phyloP scores from a whole-genome alignment of 2,113 vertebrate genomes.

The Cavia porcellus region DNA sequence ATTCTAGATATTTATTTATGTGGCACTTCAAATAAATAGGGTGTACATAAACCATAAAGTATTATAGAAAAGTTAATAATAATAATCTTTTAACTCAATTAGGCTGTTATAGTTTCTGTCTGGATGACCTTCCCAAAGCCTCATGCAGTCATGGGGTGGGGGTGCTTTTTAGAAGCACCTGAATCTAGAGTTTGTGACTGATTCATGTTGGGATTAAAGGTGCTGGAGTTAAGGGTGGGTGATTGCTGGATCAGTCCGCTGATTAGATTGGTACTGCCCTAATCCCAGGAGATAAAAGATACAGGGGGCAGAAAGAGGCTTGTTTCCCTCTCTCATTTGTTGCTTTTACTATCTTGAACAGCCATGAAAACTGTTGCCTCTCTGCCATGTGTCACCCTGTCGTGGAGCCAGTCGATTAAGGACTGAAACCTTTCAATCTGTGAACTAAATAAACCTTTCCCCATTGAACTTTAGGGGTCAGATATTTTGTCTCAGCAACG shows the following conservation, averaged over 20 bases:
- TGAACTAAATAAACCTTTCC: neutral
- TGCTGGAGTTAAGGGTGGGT: neutral
- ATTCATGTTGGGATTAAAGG: neutral
- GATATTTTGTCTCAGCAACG: neutral
- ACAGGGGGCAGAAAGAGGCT: neutral
- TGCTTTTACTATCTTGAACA: neutral
- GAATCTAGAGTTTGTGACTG: neutral
- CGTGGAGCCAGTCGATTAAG: neutral
- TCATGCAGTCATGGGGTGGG: neutral
- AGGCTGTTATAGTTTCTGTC: neutral
- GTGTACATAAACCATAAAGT: neutral
- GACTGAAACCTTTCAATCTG: neutral
- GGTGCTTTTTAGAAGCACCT: neutral
- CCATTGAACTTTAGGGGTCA: neutral
- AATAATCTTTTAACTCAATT: constrained; percentile 6
- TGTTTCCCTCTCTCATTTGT: neutral
- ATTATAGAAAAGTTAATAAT: constrained; percentile 36
- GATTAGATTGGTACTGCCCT: neutral
- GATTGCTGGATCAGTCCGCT: neutral
- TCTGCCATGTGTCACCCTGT: neutral
- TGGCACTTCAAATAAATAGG: constrained; percentile 38
- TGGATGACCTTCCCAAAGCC: neutral
- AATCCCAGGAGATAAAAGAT: neutral
- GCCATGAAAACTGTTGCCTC: neutral
- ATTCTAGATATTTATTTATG: neutral